A percentile compares a stretch with the other conserved stretches of the same genome.
These are phyloP conservation scores for Phalacrocorax pelagicus DNA, from an alignment of 2,113 vertebrate genomes.

Conservation along the genomic window DNA sequence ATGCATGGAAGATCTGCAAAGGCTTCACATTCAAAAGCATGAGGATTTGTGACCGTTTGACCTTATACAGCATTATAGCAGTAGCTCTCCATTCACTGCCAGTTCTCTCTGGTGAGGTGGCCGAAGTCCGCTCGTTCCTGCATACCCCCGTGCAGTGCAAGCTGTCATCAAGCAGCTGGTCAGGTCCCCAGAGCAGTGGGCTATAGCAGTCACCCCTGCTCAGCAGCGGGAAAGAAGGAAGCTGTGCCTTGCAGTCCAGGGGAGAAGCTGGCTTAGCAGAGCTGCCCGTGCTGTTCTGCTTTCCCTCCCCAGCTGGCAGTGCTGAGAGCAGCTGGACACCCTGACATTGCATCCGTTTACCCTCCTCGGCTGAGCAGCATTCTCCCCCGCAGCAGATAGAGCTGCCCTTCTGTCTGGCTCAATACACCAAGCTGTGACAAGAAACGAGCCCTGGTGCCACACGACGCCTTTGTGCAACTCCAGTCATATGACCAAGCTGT, in stretches of 20 bases:
- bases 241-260: background rate
- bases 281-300: background rate
- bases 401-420: background rate
- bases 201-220: fast-evolving
- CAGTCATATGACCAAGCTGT: fast-evolving
- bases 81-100: background rate
- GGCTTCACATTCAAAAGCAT: background rate
- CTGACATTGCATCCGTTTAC: background rate
- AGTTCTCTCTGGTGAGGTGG: background rate
- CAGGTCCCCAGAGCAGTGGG: background rate
- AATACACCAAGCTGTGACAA: fast-evolving
- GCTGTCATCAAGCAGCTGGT: fast-evolving
- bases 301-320: no score
- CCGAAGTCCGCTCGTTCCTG: fast-evolving
- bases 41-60: background rate
- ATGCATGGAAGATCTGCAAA: fast-evolving
- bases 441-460: background rate
- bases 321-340: background rate
- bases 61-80: fast-evolving
- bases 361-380: background rate
- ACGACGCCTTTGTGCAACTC: background rate
- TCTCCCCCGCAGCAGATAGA: background rate
- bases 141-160: fast-evolving
- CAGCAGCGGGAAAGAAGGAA: background rate
- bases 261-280: background rate